Conservation (phyloP, 2,888 invertebrate species). For the Therioaphis trifolii region DNA sequence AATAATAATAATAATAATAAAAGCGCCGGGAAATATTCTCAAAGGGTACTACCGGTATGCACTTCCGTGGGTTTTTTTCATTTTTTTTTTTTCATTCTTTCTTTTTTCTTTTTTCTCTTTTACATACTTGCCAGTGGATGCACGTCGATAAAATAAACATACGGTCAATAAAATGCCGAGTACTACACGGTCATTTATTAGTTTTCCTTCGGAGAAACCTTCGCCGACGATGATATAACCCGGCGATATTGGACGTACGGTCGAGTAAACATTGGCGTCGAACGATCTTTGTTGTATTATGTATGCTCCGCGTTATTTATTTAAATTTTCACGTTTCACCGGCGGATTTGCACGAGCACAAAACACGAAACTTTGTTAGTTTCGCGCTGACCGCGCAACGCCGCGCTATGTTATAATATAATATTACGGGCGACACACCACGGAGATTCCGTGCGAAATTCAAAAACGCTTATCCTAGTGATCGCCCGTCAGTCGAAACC, state of each 20-base stretch:
- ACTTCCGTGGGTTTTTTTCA: background rate
- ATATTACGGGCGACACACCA: too few species aligned
- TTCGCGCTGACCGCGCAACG: too few species aligned
- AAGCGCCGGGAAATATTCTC: background rate
- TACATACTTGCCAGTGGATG: background rate
- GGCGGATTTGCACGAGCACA: too few species aligned
- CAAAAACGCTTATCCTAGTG: too few species aligned
- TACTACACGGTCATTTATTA: background rate
- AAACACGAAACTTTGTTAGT: too few species aligned
- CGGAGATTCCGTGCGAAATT: too few species aligned
- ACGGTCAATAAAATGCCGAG: background rate
- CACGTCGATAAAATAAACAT: conserved; percentile 5
- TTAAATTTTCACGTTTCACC: background rate
- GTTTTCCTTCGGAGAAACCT: background rate
- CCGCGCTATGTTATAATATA: too few species aligned
- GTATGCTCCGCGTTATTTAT: background rate
- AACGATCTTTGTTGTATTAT: background rate
- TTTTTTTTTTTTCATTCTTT: too few species aligned
- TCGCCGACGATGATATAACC: background rate
- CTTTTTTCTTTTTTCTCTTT: too few species aligned
- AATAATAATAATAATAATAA: too few species aligned
- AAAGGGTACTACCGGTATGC: background rate
- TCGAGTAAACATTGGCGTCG: background rate
- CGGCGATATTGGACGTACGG: background rate
- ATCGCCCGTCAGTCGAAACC: too few species aligned